Evolutionary conservation across 2,888 invertebrate species (phyloP).

Genomic region (Creontiades dilutus): DNA sequence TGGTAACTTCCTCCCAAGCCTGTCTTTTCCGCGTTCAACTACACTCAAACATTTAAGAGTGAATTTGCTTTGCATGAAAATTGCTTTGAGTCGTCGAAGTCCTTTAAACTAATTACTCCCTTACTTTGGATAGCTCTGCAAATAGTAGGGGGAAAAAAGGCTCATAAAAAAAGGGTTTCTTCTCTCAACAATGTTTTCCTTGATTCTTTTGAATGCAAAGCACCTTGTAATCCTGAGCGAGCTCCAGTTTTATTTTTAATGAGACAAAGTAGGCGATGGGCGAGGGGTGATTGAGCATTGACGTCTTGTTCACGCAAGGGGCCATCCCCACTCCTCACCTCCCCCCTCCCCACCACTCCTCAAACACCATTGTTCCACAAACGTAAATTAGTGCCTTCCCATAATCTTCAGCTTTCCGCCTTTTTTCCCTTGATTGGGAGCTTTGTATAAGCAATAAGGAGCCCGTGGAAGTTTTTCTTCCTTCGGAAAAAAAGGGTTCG

Average conservation of each 20-base stretch:
- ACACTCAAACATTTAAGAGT: conserved; percentile 63
- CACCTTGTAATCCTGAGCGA: conserved; percentile 70
- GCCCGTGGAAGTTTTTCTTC: conserved; percentile 47
- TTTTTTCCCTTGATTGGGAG: conserved; percentile 54
- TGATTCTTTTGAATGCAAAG: conserved; percentile 72
- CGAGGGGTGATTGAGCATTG: conserved; percentile 71
- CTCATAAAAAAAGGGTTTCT: conserved; percentile 61
- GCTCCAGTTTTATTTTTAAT: conserved; percentile 72
- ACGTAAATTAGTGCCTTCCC: conserved; percentile 58
- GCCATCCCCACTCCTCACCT: not conserved
- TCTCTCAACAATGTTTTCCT: conserved; percentile 63
- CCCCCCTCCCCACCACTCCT: not conserved
- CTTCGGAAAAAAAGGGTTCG: not conserved
- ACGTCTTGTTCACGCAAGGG: conserved; percentile 65
- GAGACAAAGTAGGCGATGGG: conserved; percentile 32
- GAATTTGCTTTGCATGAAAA: conserved; percentile 71
- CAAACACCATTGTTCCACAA: conserved; percentile 54
- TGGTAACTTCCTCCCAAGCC: not conserved
- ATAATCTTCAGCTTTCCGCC: conserved; percentile 41
- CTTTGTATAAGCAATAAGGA: conserved; percentile 44
- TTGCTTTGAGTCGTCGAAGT: conserved; percentile 63
- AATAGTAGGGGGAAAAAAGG: conserved; percentile 64
- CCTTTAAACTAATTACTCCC: conserved; percentile 71
- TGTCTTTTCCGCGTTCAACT: not conserved
- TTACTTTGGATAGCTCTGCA: conserved; percentile 61